Conservation (phyloP, 2,797 vertebrate genomes). For the Erithacus rubecula region DNA sequence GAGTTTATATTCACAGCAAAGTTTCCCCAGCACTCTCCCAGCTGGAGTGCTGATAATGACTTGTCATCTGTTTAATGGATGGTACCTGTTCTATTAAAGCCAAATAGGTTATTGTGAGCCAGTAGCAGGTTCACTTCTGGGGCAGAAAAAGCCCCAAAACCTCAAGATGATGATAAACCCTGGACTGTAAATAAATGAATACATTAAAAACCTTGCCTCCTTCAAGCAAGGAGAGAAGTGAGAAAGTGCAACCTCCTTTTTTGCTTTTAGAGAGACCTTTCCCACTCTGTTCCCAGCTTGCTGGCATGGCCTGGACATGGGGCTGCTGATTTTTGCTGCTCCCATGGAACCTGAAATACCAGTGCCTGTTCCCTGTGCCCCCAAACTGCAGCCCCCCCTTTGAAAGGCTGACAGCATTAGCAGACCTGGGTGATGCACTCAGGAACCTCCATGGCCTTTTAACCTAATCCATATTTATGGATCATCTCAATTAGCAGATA, state of each 20-base stretch:
- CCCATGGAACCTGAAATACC: not conserved
- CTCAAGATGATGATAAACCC: not conserved
- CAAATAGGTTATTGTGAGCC: not conserved
- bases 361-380: not conserved
- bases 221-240: not conserved
- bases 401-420: not conserved
- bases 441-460: constrained; percentile 3
- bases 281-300: not conserved
- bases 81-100: not conserved
- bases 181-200: not conserved
- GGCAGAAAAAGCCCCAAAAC: not conserved
- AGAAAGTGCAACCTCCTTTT: not conserved
- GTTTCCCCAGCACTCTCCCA: not conserved
- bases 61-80: not conserved
- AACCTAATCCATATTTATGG: constrained; percentile 57
- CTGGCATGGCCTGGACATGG: accelerated
- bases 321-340: not conserved
- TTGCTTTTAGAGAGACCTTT: not conserved
- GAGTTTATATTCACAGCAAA: not conserved
- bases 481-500: constrained; percentile 40
- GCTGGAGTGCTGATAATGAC: not conserved
- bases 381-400: not conserved
- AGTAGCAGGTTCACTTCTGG: not conserved
- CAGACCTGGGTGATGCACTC: not conserved
- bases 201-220: not conserved